Percentiles rank a stretch among this genome's conserved stretches.
phyloP scores from a whole-genome alignment of 2,113 vertebrate genomes.

The Isurus oxyrinchus region DNA sequence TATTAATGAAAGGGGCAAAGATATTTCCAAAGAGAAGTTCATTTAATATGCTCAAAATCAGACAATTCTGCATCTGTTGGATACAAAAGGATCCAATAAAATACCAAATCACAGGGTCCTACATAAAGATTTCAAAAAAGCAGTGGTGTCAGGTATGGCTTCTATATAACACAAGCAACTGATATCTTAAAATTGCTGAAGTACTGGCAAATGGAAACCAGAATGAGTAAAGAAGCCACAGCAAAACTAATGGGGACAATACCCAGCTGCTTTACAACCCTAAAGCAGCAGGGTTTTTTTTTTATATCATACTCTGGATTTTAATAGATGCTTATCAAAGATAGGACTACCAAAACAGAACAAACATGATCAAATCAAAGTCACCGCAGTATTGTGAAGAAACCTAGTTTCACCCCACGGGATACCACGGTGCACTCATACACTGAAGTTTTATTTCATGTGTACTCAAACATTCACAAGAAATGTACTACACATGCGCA shows the following conservation, averaged over 20 bases:
- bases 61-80: not conserved
- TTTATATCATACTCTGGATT: not conserved
- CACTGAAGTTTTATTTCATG: not conserved
- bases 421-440: not conserved
- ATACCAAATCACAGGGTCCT: not conserved
- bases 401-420: not conserved
- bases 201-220: not conserved
- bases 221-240: not conserved
- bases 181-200: not conserved
- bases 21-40: not conserved
- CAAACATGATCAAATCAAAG: not conserved
- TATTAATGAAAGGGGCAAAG: not conserved
- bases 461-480: not conserved
- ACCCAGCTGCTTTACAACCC: not conserved
- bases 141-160: not conserved
- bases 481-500: not conserved
- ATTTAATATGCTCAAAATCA: not conserved
- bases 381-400: not conserved
- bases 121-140: not conserved
- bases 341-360: not conserved
- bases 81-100: not conserved
- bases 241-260: not conserved
- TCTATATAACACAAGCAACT: not conserved
- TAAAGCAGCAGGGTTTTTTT: not conserved
- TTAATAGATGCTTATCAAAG: not conserved